Conservation (phyloP, 2,888 invertebrate species). For the Bellardia pandia region DNA sequence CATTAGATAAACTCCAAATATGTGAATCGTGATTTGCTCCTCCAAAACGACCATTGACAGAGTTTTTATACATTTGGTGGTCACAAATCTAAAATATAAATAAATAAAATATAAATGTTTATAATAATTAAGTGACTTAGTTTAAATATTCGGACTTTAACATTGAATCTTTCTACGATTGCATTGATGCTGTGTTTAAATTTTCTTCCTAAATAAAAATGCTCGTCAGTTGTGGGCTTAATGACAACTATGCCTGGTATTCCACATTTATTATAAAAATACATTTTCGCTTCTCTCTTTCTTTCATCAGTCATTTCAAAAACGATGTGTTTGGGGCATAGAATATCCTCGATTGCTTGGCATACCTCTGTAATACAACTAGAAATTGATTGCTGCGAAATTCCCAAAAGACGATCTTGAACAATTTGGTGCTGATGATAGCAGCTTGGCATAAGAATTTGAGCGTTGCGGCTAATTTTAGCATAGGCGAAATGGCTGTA, state of each 20-base stretch:
- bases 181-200: constrained; percentile 36
- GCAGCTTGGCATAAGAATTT: constrained; percentile 3
- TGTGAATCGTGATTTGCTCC: constrained; percentile 34
- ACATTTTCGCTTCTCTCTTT: not conserved
- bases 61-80: constrained; percentile 25
- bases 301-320: constrained; percentile 3
- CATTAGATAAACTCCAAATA: constrained; percentile 27
- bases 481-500: not conserved
- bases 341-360: constrained; percentile 2
- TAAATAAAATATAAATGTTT: not conserved
- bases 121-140: not conserved
- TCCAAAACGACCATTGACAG: constrained; percentile 38
- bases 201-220: constrained; percentile 7
- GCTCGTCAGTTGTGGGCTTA: not conserved
- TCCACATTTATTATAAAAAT: constrained; percentile 8
- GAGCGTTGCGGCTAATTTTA: constrained; percentile 7
- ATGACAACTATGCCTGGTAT: constrained; percentile 2
- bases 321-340: constrained; percentile 9
- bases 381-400: constrained; percentile 17
- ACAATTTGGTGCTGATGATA: too few species aligned
- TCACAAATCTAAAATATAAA: constrained; percentile 35
- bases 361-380: constrained; percentile 10
- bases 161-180: constrained; percentile 25
- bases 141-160: not conserved
- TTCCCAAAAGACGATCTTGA: too few species aligned